Base-by-base conservation (phyloP, 2,797 vertebrate genomes). In the Podarcis lilfordi region DNA sequence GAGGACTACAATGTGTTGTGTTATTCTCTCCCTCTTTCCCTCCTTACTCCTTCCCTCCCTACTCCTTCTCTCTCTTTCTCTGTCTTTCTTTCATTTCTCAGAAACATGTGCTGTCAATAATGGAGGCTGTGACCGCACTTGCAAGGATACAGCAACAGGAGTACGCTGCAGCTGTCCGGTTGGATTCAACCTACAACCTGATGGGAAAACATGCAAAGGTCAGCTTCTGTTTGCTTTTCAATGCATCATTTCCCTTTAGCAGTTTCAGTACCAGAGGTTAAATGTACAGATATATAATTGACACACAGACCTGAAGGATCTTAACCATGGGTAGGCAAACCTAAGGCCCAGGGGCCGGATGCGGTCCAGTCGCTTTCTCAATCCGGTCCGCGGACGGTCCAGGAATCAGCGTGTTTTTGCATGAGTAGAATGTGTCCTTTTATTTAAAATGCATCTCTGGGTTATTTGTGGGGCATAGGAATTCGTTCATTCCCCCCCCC, bases 201-300 rank as follows among this genome's bases (percentile, higher is more conserved):
- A 99, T 13, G 98, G 98, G 91, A 99, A 99, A 97, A 99, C 98
- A 3, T 99, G 99, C 96, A 99, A 99, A 99, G 99, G 99, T 99
- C 96, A 98, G 98, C 95, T 71, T 92, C 85, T 94, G 91, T 96
- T 95, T 95, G 95, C 93, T 95, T 95, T 96, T 91, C 92, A 92
- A 93, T 94, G 93, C 93, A 94, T 94, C 93, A 90, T 92, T 95
- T 95, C 94, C 91, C 87, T 94, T 91, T 90, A 93, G 86, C 0
- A 0, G 68, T 90, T 86, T 85, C 90, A 88, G 32, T 90, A 55
- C 85, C 71, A 89, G 92, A 69, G 93, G 90, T 88, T 37, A 92
- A 94, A 95, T 94, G 91, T 84, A 71, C 87, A 80, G 89, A 93
- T 94, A 90, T 93, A 91, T 91, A 80, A 93, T 93, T 91, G 74